Evolutionary conservation across 92 coral and sea anemone species (phyloP), one percentile per base, ranked within the genome.

Genomic region (Siderastrea siderea): DNA sequence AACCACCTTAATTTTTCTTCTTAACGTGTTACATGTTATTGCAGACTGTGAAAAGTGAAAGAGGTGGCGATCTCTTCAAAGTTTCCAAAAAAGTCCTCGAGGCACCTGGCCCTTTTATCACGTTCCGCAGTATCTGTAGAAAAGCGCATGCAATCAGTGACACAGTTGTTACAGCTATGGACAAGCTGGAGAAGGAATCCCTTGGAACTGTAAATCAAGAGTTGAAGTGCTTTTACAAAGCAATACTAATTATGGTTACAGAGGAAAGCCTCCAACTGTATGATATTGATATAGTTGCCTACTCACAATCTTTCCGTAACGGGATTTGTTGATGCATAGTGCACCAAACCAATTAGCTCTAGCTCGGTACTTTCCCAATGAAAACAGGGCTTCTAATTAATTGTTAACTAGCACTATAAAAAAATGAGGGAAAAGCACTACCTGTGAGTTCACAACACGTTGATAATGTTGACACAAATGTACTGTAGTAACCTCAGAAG

Each of bases 101-200:
- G 64, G 76, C 67, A 43, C 84, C 77, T 63, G 90, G 90, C 48
- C 90, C 90, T 26, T 77, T 86, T 64, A 64, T 67, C 43, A 86
- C 84, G 68, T 26, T 51, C 43, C 76, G 90, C 3, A 65, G 66
- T 77, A 60, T 78, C 50, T 86, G 90, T 74, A 65, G 77, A 63
- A 66, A 64, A 68, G 61, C 90, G n/a, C 90, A 86, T 57, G 17
- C 68, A 13, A 63, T 51, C 5, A 7, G 84, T 2, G 3, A 74
- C 16, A 75, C 57, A n/a, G 90, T 77, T 2, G 12, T 77, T 38
- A 65, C 84, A 16, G 90, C 71, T 3, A 77, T 86, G 68, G 69
- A 86, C 14, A 86, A 86, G 90, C 70, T 86, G 2, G 75, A 66
- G 66, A 72, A 45, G 17, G 84, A 77, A 54, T 50, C 16, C n/a